Conservation (phyloP, 2,888 invertebrate species). For the Tetropium fuscum region DNA sequence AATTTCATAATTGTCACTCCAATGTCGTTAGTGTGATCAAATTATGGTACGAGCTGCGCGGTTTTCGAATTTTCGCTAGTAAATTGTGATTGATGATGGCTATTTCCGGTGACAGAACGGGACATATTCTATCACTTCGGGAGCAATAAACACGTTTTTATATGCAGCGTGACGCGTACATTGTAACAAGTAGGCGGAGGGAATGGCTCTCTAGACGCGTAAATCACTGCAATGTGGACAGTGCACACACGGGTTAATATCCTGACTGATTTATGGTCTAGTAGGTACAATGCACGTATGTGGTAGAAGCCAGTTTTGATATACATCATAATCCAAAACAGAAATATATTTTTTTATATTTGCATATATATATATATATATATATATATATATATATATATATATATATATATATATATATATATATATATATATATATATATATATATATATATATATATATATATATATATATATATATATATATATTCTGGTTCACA, state of each 20-base stretch:
- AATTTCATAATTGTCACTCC: constrained; percentile 65
- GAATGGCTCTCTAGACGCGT: constrained; percentile 64
- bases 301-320: background rate
- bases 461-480: too few relatives aligned
- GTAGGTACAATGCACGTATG: constrained; percentile 48
- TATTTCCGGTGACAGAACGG: constrained; percentile 62
- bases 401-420: too few relatives aligned
- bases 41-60: constrained; percentile 55
- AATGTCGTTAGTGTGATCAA: constrained; percentile 61
- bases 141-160: constrained; percentile 64
- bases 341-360: too few relatives aligned
- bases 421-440: too few relatives aligned
- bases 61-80: constrained; percentile 50
- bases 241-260: constrained; percentile 66
- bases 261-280: constrained; percentile 61
- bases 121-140: constrained; percentile 62
- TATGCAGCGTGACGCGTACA: constrained; percentile 61
- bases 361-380: too few relatives aligned
- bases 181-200: constrained; percentile 63
- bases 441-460: too few relatives aligned
- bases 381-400: too few relatives aligned
- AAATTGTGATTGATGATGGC: constrained; percentile 64
- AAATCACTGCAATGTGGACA: constrained; percentile 64
- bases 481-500: too few relatives aligned
- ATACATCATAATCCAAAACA: background rate